These are phyloP conservation scores for Mustela erminea DNA, from an alignment of 2,797 vertebrate genomes.

Conservation along the genomic window DNA sequence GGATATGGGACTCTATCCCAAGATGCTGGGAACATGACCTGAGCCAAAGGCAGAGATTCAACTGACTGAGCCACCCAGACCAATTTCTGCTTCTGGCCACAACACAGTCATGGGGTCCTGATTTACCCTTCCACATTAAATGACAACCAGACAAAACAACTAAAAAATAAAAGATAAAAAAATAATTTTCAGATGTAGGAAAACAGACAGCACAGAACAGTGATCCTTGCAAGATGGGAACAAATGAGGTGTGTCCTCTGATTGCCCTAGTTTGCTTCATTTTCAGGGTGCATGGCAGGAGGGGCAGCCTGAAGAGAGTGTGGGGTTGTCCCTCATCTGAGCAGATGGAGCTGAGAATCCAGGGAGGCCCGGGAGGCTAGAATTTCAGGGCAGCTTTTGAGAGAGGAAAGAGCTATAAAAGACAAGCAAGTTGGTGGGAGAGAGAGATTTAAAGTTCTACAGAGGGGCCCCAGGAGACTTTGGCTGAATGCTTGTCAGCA, in stretches of 20 bases:
- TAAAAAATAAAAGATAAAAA: not conserved
- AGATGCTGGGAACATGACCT: not conserved
- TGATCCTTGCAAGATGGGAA: not conserved
- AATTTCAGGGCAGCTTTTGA: accelerated
- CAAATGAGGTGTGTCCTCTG: not conserved
- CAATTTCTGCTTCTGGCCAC: not conserved
- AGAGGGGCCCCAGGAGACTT: not conserved
- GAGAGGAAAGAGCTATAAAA: not conserved
- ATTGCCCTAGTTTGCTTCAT: not conserved
- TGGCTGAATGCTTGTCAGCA: accelerated
- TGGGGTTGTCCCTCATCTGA: no score
- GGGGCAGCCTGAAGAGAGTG: accelerated
- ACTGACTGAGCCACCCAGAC: not conserved
- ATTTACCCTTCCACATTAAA: not conserved
- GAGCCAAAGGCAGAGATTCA: not conserved
- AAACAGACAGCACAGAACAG: not conserved
- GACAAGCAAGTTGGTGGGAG: accelerated
- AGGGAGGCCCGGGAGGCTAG: not conserved
- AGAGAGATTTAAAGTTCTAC: not conserved
- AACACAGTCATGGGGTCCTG: not conserved
- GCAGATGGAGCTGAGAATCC: not conserved
- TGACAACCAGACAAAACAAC: not conserved
- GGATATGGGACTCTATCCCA: not conserved
- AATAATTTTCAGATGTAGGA: accelerated
- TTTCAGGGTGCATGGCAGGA: not conserved